These are phyloP conservation scores for Campoletis sonorensis DNA, from an alignment of 1,140 invertebrate species.

Conservation along the genomic window DNA sequence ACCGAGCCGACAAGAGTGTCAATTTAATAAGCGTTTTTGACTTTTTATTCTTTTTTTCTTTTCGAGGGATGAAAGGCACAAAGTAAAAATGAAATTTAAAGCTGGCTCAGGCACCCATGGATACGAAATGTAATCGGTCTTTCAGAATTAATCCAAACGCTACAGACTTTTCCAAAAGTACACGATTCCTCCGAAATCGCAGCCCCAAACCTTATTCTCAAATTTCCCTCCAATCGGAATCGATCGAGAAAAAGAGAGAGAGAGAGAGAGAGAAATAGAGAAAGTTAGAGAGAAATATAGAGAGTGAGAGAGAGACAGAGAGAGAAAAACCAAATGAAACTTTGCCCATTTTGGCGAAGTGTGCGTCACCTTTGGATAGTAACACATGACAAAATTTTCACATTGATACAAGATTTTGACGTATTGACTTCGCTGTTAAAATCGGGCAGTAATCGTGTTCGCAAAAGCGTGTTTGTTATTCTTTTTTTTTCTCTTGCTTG, in stretches of 20 bases:
- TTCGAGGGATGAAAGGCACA: conserved; percentile 69
- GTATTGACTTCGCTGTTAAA: conserved; percentile 65
- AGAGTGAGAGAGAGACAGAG: conserved; percentile 9
- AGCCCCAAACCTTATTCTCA: not conserved
- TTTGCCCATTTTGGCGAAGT: conserved; percentile 45
- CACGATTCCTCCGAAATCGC: not conserved
- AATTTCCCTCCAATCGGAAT: conserved; percentile 45
- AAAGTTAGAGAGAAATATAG: conserved; percentile 16
- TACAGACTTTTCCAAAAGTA: not conserved
- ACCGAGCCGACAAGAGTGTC: conserved; percentile 35
- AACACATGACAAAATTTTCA: conserved; percentile 37
- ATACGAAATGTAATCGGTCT: conserved; percentile 58
- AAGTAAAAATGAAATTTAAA: conserved; percentile 66
- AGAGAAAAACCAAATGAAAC: conserved; percentile 35
- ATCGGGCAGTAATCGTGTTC: conserved; percentile 66
- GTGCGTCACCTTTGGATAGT: conserved; percentile 27
- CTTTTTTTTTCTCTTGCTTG: not conserved
- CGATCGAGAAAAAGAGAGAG: not conserved
- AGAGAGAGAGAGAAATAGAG: conserved; percentile 8
- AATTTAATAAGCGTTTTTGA: conserved; percentile 50
- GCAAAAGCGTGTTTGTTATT: conserved; percentile 34
- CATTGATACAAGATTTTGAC: conserved; percentile 54
- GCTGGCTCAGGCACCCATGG: conserved; percentile 63
- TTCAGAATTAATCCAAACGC: not conserved
- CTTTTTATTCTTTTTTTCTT: conserved; percentile 47